Evolutionary conservation across 2,888 invertebrate species (phyloP), one percentile per base, ranked within the genome.

Genomic region (Ferdinandea cuprea): DNA sequence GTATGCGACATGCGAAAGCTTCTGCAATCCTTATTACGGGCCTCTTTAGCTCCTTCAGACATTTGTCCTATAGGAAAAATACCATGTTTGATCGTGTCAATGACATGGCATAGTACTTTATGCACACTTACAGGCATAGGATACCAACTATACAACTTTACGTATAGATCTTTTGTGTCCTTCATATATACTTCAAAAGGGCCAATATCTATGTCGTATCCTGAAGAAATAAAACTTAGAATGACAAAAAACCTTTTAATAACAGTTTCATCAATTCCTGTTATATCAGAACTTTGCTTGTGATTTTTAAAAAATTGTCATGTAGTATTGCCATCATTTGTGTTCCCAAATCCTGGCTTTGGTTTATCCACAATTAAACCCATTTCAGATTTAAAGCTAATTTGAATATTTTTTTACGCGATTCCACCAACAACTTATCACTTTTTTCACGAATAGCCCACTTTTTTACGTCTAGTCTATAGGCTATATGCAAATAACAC

Each of bases 221-320:
- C 59, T 19, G 30, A 59, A 17, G 30, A 42, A 42, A 42, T 58
- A 11, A 15, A 59, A 15, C 21, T 58, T 3, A 42, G 28, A 11
- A 59, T 59, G 42, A 44, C 17, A 30, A 42, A 2, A 30, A 42
- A 59, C 17, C 11, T 28, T 11, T 35, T 59, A 30, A 44, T 44
- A 7, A 59, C 28, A 30, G 28, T 11, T 17, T 59, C 44, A 46
- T 61, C 46, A n/a, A 61, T 32, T 19, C 21, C 46, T 30, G 32
- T 44, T 32, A 61, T 61, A 8, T 46, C 13, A 1, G 44, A 30
- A 44, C 32, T 61, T 46, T 44, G 32, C 3, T 19, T 6, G n/a
- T 46, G 35, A 25, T 61, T 46, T 61, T 61, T 44, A n/a, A 59
- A 59, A 59, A 42, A 59, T 7, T 19, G 17, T 58, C 15, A 44